Base-by-base conservation (phyloP, 2,113 vertebrate species). In the Gobius niger region DNA sequence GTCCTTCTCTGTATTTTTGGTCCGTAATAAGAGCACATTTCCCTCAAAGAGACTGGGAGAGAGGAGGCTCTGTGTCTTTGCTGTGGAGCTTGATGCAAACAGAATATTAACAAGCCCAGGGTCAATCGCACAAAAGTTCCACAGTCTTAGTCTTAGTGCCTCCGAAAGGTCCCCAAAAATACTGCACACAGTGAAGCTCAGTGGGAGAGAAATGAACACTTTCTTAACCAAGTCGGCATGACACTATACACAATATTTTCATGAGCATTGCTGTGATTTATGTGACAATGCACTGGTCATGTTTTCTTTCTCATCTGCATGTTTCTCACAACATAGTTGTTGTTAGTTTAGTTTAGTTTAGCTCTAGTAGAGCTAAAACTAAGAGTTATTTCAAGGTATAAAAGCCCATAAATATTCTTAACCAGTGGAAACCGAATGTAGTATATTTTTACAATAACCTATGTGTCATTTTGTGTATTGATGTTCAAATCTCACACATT, bases 31-130 rank as follows among this genome's bases (percentile, higher is more conserved):
- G 61, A 53, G 76, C 54, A 16, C 11, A 42, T 68, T 68, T 78
- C 44, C 34, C n/a, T 18, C 60, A 72, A 77, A 47, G n/a, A 9
- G 52, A 40, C 16, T 49, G 63, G 71, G 65, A 62, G 46, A 78
- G 78, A 73, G n/a, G 69, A 78, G 65, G 53, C 11, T 56, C 75
- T 79, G 63, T 73, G 47, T 67, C 64, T 69, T 44, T 75, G 63
- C 73, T 80, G 72, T 76, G 64, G 73, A 63, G 47, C 73, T 44
- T 66, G 77, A 85, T 86, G 78, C 78, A 74, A 72, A 72, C 77
- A 83, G 85, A 87, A 89, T 87, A 85, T 83, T 72, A 90, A 84
- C 82, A 75, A 76, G 76, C 60, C 66, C 53, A 63, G 78, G 78
- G 78, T 80, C 71, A 68, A 53, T 70, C 70, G 68, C 44, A 12